phyloP scores from a whole-genome alignment of 2,113 vertebrate genomes.

The Tachycineta bicolor region DNA sequence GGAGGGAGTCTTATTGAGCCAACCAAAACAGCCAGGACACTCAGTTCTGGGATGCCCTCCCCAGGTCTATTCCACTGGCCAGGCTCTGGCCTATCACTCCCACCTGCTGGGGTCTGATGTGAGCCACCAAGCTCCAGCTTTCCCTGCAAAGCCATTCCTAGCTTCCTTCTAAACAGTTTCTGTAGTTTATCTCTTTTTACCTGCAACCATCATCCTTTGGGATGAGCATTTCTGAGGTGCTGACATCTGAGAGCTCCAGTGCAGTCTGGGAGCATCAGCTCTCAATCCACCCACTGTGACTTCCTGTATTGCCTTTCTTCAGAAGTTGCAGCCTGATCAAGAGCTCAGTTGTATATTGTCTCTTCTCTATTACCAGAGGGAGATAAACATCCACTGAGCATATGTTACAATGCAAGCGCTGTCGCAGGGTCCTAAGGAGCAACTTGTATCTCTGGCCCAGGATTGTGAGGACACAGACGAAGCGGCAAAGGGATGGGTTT shows the following conservation, averaged over 20 bases:
- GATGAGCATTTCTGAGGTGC: background rate
- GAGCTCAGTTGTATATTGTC: background rate
- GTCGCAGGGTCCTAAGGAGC: background rate
- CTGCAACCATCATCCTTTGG: background rate
- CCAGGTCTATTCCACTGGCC: background rate
- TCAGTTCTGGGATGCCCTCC: background rate
- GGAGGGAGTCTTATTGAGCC: background rate
- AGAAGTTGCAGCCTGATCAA: background rate
- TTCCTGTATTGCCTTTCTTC: background rate
- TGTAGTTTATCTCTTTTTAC: background rate
- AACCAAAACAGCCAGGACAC: background rate
- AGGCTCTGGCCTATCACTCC: background rate
- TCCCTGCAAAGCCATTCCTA: background rate
- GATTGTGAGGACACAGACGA: background rate
- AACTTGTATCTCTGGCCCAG: background rate
- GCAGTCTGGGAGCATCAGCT: accelerated
- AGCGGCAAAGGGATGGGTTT: background rate
- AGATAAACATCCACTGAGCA: background rate
- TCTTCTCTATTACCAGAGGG: background rate
- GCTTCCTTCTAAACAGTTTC: background rate
- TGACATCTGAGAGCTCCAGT: background rate
- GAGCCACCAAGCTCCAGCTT: background rate
- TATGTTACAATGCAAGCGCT: too few species aligned
- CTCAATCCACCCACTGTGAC: background rate
- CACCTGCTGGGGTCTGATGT: background rate